A percentile compares a stretch with the other conserved stretches of the same genome.
These are phyloP conservation scores for Cantharis lateralis DNA, from an alignment of 2,888 invertebrate species.

Conservation along the genomic window DNA sequence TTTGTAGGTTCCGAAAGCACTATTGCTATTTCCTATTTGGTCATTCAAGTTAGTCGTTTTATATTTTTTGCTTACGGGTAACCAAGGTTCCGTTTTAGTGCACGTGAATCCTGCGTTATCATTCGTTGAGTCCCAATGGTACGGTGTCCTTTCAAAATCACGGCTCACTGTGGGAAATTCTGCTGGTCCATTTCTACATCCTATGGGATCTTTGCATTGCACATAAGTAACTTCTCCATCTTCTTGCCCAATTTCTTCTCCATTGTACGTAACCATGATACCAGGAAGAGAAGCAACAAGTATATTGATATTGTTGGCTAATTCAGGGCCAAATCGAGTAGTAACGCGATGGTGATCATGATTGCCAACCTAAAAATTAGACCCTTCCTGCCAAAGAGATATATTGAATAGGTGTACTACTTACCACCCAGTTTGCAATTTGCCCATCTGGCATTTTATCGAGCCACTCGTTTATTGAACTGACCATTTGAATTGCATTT, in stretches of 20 bases:
- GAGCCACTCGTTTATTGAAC: constrained; percentile 67
- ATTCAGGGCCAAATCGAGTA: constrained; percentile 67
- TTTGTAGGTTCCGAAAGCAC: constrained; percentile 68
- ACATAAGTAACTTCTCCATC: constrained; percentile 61
- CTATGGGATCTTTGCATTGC: constrained; percentile 62
- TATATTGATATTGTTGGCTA: constrained; percentile 85
- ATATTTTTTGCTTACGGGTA: constrained; percentile 70
- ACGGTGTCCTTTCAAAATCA: constrained; percentile 80
- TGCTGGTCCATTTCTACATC: constrained; percentile 61
- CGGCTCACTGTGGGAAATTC: constrained; percentile 64
- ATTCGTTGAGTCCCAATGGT: constrained; percentile 74
- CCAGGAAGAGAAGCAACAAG: constrained; percentile 82
- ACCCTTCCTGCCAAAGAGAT: too few species aligned
- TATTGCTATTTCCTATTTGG: constrained; percentile 40
- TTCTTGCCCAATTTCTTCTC: constrained; percentile 78
- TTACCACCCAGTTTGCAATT: constrained; percentile 72
- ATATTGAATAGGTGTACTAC: not conserved
- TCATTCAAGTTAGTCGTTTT: constrained; percentile 61
- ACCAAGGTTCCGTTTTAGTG: constrained; percentile 62
- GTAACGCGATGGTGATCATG: constrained; percentile 75
- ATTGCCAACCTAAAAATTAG: constrained; percentile 65
- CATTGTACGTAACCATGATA: constrained; percentile 84
- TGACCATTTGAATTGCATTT: constrained; percentile 64
- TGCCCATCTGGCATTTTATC: constrained; percentile 65
- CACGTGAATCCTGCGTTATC: constrained; percentile 62